These are phyloP conservation scores for Pristiophorus japonicus DNA, from an alignment of 2,113 vertebrate species.

Conservation along the genomic window DNA sequence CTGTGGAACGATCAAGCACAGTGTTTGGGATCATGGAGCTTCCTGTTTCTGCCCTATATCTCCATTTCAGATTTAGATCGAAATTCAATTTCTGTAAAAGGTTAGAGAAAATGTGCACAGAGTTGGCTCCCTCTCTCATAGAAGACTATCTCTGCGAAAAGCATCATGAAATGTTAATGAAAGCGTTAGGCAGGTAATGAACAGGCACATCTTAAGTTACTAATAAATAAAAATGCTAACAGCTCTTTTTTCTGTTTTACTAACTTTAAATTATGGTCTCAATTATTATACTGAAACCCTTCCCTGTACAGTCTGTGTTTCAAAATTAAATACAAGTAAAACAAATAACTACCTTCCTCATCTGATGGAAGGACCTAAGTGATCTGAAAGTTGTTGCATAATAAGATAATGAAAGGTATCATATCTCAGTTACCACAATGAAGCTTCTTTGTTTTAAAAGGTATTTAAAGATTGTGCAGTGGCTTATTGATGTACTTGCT, in stretches of 20 bases:
- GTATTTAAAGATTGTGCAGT: neutral
- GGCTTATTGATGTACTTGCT: neutral
- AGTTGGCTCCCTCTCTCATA: neutral
- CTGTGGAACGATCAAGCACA: neutral
- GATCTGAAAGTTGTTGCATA: neutral
- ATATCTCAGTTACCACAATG: neutral
- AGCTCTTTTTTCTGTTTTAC: neutral
- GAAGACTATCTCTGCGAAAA: neutral
- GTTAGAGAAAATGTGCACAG: neutral
- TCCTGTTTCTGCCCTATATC: neutral
- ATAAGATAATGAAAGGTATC: neutral
- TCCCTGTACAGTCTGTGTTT: neutral
- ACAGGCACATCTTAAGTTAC: slow-evolving; percentile 15
- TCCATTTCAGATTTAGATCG: neutral
- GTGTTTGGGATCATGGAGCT: neutral
- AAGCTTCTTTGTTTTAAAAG: slow-evolving; percentile 17
- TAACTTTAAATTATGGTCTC: neutral
- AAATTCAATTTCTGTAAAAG: neutral
- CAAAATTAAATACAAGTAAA: neutral
- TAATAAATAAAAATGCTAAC: neutral
- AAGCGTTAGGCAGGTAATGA: neutral
- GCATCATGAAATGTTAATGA: slow-evolving; percentile 23
- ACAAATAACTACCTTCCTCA: neutral
- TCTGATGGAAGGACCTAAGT: neutral
- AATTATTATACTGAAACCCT: neutral